Evolutionary conservation across 2,113 vertebrate genomes (phyloP).

Genomic region (Prolemur simus): DNA sequence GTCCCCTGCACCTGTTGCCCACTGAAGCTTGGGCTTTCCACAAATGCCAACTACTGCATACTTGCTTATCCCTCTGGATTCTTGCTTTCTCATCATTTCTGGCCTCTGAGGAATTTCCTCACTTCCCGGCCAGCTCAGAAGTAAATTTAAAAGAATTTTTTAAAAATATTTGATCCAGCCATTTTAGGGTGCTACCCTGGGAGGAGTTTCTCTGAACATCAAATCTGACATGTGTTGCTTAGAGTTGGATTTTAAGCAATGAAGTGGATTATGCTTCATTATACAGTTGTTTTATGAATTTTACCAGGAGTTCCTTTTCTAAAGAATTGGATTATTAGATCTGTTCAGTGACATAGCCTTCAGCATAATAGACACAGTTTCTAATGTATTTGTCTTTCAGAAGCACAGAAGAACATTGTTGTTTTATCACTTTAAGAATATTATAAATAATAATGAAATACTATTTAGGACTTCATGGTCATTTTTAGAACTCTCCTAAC

Average conservation of each 20-base stretch:
- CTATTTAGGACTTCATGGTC: neutral
- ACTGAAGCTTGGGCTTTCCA: neutral
- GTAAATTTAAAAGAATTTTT: neutral
- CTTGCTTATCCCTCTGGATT: neutral
- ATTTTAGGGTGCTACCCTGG: neutral
- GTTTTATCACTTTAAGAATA: constrained; percentile 43
- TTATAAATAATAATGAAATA: constrained; percentile 20
- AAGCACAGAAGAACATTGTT: neutral
- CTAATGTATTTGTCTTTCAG: neutral
- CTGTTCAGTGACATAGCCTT: constrained; percentile 31
- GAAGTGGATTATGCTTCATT: neutral
- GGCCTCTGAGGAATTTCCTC: constrained; percentile 1
- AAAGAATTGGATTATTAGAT: constrained; percentile 13
- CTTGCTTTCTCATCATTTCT: constrained; percentile 29
- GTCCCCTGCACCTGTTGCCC: neutral
- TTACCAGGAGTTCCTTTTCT: neutral
- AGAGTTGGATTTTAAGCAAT: constrained; percentile 1
- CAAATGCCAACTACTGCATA: neutral
- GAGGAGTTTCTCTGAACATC: neutral
- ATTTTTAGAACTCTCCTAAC: constrained; percentile 14
- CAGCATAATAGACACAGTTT: neutral
- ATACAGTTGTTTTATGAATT: neutral
- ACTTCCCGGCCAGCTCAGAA: neutral
- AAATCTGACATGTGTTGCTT: neutral
- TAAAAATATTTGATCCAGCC: neutral